phyloP scores from a whole-genome alignment of 2,113 vertebrate species.

The Phrynosoma blainvillii region DNA sequence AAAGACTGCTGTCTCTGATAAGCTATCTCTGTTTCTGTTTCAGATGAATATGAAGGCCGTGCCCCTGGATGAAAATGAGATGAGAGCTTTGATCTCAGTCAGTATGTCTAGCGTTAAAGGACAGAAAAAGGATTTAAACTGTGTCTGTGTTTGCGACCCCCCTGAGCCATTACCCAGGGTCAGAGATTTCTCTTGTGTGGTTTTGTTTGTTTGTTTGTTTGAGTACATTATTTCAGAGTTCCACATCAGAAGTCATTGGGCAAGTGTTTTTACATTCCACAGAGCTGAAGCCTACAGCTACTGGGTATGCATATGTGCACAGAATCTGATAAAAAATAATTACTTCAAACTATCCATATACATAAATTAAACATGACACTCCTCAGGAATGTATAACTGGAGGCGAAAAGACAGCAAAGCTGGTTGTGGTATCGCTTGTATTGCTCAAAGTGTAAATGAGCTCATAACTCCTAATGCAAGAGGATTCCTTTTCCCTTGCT shows the following conservation, averaged over 20 bases:
- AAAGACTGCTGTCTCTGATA: background rate
- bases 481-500: background rate
- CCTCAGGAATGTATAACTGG: background rate
- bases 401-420: no score
- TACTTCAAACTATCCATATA: background rate
- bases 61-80: conserved; percentile 65
- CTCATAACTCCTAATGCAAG: background rate
- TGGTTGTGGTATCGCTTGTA: no score
- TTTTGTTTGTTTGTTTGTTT: background rate
- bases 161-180: conserved; percentile 57
- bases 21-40: conserved; percentile 34
- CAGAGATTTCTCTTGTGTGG: conserved; percentile 12
- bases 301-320: background rate
- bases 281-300: background rate
- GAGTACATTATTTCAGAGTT: background rate
- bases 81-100: conserved; percentile 40
- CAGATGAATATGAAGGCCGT: conserved; percentile 64
- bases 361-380: background rate
- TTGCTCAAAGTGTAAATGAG: background rate
- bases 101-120: background rate
- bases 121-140: conserved; percentile 35
- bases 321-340: conserved; percentile 19
- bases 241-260: background rate
- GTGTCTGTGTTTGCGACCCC: conserved; percentile 60
- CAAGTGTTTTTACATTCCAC: conserved; percentile 13